These are phyloP conservation scores for Marasmarcha lunaedactyla DNA, from an alignment of 2,888 invertebrate species.

Conservation along the genomic window DNA sequence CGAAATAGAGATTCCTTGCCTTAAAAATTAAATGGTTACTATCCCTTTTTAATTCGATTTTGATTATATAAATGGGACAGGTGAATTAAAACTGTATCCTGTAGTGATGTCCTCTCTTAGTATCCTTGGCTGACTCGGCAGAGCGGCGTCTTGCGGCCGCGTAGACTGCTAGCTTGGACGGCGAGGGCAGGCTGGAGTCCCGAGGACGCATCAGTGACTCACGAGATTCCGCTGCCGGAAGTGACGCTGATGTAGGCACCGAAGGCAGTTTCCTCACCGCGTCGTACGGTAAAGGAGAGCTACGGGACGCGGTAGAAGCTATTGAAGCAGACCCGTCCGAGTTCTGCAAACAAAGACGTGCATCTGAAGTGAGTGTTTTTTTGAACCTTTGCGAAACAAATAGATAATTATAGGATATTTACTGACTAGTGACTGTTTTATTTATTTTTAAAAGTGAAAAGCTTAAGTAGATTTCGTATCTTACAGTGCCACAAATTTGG, in stretches of 20 bases:
- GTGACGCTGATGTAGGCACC: constrained; percentile 59
- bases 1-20: too few species aligned
- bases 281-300: constrained; percentile 57
- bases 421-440: too few species aligned
- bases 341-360: constrained; percentile 40
- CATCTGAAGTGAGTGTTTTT: too few species aligned
- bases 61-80: too few species aligned
- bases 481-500: too few species aligned
- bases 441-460: too few species aligned
- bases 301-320: constrained; percentile 52
- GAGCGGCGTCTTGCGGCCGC: constrained; percentile 63
- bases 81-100: constrained; percentile 82
- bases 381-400: too few species aligned
- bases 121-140: constrained; percentile 72
- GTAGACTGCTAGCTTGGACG: constrained; percentile 73
- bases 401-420: too few species aligned
- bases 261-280: constrained; percentile 55
- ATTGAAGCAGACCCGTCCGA: constrained; percentile 60
- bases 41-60: too few species aligned
- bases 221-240: constrained; percentile 62
- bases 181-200: constrained; percentile 71
- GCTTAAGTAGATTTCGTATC: too few species aligned
- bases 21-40: too few species aligned
- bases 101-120: constrained; percentile 74
- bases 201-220: constrained; percentile 56